A percentile compares a stretch with the other conserved stretches of the same genome.
Evolutionary conservation across 2,888 invertebrate species (phyloP).

Genomic region (Dione juno): DNA sequence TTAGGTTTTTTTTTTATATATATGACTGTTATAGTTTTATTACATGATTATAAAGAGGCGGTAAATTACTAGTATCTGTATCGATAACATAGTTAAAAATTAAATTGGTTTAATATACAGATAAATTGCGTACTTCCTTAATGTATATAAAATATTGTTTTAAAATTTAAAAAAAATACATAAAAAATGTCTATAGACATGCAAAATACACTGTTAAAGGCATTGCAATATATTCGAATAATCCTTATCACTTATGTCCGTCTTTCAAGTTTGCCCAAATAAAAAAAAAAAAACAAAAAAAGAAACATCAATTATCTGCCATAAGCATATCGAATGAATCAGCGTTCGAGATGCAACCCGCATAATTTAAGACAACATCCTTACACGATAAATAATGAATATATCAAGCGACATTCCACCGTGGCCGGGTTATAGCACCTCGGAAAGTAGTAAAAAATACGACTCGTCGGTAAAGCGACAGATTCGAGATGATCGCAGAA

Average conservation of each 20-base stretch:
- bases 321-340: slow-evolving; percentile 68
- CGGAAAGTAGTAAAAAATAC: slow-evolving; percentile 62
- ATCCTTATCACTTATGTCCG: slow-evolving; percentile 3
- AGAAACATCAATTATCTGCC: slow-evolving; percentile 53
- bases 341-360: slow-evolving; percentile 62
- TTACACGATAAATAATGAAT: slow-evolving; percentile 54
- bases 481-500: slow-evolving; percentile 65
- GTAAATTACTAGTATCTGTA: background rate
- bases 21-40: background rate
- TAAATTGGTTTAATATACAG: background rate
- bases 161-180: background rate
- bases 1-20: background rate
- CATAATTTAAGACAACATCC: slow-evolving; percentile 53
- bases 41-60: background rate
- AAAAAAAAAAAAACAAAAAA: slow-evolving; percentile 40
- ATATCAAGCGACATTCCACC: slow-evolving; percentile 58
- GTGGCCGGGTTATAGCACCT: slow-evolving; percentile 64
- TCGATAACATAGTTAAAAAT: background rate
- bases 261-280: slow-evolving; percentile 20
- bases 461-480: slow-evolving; percentile 72
- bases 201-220: background rate
- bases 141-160: no score
- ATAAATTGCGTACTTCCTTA: background rate
- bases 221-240: background rate
- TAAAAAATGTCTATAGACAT: background rate